phyloP scores from a whole-genome alignment of 2,113 vertebrate species.

The Pterocles burchelli region DNA sequence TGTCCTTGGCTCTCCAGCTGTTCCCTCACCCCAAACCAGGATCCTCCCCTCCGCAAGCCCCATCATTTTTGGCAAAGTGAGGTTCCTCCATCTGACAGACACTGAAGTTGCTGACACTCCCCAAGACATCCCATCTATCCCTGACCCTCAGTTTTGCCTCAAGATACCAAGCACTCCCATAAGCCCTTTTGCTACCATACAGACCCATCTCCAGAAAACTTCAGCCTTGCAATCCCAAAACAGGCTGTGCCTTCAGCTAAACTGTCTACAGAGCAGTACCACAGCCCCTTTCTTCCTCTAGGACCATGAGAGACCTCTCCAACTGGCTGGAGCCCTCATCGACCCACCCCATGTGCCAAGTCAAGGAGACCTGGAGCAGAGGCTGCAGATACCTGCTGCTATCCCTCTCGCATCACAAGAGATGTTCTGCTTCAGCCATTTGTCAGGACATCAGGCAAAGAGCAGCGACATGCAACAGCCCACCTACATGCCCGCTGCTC shows the following conservation, averaged over 20 bases:
- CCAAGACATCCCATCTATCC: neutral
- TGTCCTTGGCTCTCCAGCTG: neutral
- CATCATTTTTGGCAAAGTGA: neutral
- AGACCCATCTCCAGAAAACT: neutral
- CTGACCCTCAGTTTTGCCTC: neutral
- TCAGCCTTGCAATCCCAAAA: neutral
- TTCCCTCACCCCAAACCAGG: neutral
- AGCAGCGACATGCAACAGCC: neutral
- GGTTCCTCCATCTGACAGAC: neutral
- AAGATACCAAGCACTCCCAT: neutral
- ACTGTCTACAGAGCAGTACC: neutral
- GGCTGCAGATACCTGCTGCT: neutral
- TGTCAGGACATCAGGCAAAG: neutral
- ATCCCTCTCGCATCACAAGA: neutral
- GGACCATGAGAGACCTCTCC: neutral
- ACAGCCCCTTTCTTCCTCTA: neutral
- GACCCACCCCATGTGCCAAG: neutral
- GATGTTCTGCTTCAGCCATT: neutral
- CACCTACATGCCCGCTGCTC: neutral
- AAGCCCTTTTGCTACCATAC: neutral
- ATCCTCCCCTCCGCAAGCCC: neutral
- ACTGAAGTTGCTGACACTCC: neutral
- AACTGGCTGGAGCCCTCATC: fast-evolving
- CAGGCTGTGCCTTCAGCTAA: neutral
- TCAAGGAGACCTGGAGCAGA: neutral